These are phyloP conservation scores for Nomada fucata DNA, from an alignment of 2,888 invertebrate genomes.

Conservation along the genomic window DNA sequence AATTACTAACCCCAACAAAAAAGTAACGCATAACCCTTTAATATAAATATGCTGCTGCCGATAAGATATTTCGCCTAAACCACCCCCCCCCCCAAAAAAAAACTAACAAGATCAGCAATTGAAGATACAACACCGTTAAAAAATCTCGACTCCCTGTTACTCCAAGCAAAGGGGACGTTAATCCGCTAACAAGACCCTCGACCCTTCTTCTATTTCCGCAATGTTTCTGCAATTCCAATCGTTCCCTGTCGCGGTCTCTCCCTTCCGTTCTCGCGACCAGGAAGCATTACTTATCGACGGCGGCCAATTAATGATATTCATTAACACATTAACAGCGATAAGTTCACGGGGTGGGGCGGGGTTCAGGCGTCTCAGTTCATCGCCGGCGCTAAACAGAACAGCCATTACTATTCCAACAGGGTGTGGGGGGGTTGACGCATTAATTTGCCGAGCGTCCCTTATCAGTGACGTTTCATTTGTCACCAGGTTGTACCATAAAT, in stretches of 20 bases:
- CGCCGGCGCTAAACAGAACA: conserved; percentile 40
- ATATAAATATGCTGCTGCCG: no score
- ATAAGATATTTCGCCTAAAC: no score
- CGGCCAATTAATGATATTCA: conserved; percentile 52
- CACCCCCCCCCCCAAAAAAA: no score
- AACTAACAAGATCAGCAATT: no score
- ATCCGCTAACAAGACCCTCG: no score
- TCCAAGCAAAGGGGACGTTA: no score
- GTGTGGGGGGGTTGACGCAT: conserved; percentile 65
- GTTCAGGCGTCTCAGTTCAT: conserved; percentile 39
- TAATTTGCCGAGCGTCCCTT: conserved; percentile 79
- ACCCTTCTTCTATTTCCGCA: no score
- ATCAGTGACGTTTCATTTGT: conserved; percentile 82
- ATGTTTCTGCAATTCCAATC: neutral
- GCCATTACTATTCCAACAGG: conserved; percentile 66
- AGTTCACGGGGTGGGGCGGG: neutral
- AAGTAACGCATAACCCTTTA: no score
- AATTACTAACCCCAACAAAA: no score
- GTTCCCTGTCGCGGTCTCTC: neutral
- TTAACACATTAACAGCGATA: conserved; percentile 58
- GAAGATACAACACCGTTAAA: no score
- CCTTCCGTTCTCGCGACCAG: neutral
- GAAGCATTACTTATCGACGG: neutral
- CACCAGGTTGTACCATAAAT: conserved; percentile 79
- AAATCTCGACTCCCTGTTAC: no score